These are phyloP conservation scores for Spermophilus dauricus DNA, from an alignment of 2,113 vertebrate species.

Conservation along the genomic window DNA sequence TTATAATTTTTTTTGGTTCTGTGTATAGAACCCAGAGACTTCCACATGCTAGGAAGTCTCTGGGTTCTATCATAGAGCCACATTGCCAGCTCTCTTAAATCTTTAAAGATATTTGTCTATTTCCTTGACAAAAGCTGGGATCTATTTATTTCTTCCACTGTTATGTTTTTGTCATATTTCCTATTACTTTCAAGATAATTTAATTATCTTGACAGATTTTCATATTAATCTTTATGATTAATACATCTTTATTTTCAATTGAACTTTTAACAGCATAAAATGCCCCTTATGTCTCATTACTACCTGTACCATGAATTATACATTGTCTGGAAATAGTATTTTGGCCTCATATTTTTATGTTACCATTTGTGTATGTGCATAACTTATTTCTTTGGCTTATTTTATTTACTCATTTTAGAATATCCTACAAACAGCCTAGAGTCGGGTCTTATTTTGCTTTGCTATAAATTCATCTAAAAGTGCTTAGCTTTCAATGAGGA, in stretches of 20 bases:
- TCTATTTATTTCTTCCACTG: neutral
- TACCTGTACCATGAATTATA: neutral
- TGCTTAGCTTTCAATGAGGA: neutral
- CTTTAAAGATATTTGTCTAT: neutral
- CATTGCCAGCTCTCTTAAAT: neutral
- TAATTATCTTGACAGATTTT: neutral
- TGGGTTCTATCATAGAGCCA: neutral
- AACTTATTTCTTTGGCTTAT: neutral
- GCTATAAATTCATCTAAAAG: neutral
- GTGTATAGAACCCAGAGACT: neutral
- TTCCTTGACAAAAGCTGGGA: conserved; percentile 7
- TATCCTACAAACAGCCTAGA: neutral
- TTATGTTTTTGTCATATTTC: neutral
- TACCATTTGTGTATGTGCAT: neutral
- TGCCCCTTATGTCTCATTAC: neutral
- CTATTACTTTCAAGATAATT: conserved; percentile 50
- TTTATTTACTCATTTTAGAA: conserved; percentile 47
- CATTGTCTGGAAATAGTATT: neutral
- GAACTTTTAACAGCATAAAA: neutral
- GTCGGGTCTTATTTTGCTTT: conserved; percentile 16
- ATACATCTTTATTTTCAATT: neutral
- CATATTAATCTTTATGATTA: conserved; percentile 5
- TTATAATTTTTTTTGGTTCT: neutral
- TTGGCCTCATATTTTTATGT: conserved; percentile 30
- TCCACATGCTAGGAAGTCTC: neutral